Evolutionary conservation across 2,113 vertebrate genomes (phyloP).

Genomic region (Nestor notabilis): DNA sequence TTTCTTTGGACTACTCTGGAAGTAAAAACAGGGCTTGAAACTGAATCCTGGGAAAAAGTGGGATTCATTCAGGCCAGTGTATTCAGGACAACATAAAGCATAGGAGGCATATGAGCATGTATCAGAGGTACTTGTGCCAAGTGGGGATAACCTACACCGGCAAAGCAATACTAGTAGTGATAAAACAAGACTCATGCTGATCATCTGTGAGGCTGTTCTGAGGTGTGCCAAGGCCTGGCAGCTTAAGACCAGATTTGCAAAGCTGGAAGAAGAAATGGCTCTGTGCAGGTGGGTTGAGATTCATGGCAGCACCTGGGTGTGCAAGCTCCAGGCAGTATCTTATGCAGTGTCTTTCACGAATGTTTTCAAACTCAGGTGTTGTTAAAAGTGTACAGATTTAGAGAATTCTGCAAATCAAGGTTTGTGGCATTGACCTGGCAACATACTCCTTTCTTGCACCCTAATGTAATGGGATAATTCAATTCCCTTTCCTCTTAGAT

Average conservation of each 20-base stretch:
- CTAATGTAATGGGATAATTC: background rate
- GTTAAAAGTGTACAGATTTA: background rate
- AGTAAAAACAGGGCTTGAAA: background rate
- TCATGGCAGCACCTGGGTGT: background rate
- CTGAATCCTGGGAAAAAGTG: background rate
- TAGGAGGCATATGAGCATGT: background rate
- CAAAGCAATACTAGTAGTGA: background rate
- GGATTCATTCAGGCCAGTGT: background rate
- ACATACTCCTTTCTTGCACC: accelerated
- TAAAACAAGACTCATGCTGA: background rate
- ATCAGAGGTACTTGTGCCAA: background rate
- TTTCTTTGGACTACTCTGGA: background rate
- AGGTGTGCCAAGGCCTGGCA: background rate
- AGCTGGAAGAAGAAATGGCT: background rate
- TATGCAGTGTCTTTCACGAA: background rate
- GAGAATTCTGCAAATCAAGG: background rate
- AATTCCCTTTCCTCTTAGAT: background rate
- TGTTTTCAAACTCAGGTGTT: background rate
- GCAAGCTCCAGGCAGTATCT: background rate
- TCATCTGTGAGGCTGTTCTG: background rate
- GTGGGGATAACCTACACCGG: background rate
- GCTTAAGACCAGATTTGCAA: background rate
- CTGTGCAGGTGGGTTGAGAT: background rate
- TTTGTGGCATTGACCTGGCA: background rate
- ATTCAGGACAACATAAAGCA: background rate